Conservation (phyloP, 2,888 invertebrate genomes). For the Gasteruption jaculator region DNA sequence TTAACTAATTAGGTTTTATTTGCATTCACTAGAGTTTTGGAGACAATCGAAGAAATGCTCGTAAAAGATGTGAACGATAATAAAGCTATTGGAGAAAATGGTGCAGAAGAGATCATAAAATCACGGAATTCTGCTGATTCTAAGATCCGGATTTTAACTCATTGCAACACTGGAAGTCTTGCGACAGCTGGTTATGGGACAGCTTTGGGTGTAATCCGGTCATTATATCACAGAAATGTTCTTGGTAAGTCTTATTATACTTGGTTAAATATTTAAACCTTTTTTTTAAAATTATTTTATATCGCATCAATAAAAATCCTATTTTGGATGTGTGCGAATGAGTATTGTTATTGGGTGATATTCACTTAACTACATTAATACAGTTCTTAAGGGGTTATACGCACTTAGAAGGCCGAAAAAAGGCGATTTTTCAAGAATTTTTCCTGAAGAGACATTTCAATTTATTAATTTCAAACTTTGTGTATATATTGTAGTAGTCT, state of each 20-base stretch:
- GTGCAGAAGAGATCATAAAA: conserved; percentile 76
- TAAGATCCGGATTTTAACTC: conserved; percentile 77
- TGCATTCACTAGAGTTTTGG: conserved; percentile 62
- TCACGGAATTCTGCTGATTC: conserved; percentile 60
- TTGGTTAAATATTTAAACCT: conserved; percentile 7
- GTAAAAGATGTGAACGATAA: conserved; percentile 84
- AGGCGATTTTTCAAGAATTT: too few relatives aligned
- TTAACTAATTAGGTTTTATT: neutral
- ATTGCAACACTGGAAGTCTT: conserved; percentile 97
- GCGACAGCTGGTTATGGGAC: conserved; percentile 98
- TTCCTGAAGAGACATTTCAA: too few relatives aligned
- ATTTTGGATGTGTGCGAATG: too few relatives aligned
- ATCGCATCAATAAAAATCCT: neutral
- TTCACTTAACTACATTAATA: too few relatives aligned
- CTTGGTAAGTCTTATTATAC: conserved; percentile 58
- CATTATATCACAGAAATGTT: conserved; percentile 66
- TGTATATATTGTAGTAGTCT: too few relatives aligned
- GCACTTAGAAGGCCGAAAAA: too few relatives aligned
- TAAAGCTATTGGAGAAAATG: conserved; percentile 78
- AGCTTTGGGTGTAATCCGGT: conserved; percentile 91
- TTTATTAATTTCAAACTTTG: too few relatives aligned
- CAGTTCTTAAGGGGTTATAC: too few relatives aligned
- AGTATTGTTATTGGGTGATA: too few relatives aligned
- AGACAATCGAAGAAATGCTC: conserved; percentile 75
- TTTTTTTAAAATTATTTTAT: conserved; percentile 7